These are phyloP conservation scores for Galleria mellonella DNA, from an alignment of 1,140 invertebrate species.

Conservation along the genomic window DNA sequence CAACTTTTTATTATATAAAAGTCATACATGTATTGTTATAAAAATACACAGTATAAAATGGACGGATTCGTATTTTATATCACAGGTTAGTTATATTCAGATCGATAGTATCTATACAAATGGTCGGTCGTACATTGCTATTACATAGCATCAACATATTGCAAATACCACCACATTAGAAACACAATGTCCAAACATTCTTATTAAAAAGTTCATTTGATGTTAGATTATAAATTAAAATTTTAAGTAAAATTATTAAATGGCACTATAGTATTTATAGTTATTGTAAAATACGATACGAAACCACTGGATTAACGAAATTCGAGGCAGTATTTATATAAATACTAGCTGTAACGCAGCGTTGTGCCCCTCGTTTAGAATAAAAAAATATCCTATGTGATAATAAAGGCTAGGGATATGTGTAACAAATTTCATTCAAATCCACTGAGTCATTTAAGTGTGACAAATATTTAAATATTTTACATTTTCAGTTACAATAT, in stretches of 20 bases:
- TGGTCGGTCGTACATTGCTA: not conserved
- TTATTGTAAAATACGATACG: too few species aligned
- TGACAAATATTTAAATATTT: too few species aligned
- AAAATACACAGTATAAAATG: not conserved
- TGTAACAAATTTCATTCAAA: too few species aligned
- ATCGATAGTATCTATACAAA: not conserved
- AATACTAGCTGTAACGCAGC: not conserved
- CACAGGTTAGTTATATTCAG: conserved; percentile 2
- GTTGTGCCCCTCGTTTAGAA: too few species aligned
- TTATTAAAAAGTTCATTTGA: not conserved
- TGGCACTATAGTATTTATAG: not conserved
- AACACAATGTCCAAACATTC: not conserved
- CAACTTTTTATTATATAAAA: too few species aligned
- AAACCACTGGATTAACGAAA: too few species aligned
- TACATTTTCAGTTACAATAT: too few species aligned
- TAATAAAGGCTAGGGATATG: too few species aligned
- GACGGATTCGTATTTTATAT: conserved; percentile 2
- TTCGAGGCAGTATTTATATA: too few species aligned
- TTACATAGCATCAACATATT: not conserved
- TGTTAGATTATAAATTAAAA: not conserved
- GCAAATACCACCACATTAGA: not conserved
- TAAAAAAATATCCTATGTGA: too few species aligned
- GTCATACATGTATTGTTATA: too few species aligned
- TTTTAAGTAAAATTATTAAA: not conserved
- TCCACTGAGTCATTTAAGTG: too few species aligned